phyloP scores from a whole-genome alignment of 2,888 invertebrate genomes.

The Nymphalis urticae region DNA sequence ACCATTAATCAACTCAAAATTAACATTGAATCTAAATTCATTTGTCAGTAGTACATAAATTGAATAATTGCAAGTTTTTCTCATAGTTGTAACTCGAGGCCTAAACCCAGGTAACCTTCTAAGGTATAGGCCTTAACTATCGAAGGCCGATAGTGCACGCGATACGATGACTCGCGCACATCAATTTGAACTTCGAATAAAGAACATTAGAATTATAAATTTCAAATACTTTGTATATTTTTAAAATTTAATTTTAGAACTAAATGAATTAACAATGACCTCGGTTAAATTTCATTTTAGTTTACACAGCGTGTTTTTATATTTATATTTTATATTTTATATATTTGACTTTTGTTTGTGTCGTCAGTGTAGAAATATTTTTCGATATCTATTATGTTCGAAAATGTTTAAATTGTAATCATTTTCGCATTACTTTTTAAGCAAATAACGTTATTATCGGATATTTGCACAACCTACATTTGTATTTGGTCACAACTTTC shows the following conservation, averaged over 20 bases:
- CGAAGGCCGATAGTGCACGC: conserved; percentile 38
- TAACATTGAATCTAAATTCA: too few species aligned
- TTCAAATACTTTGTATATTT: not conserved
- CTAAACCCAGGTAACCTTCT: conserved; percentile 25
- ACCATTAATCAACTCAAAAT: too few species aligned
- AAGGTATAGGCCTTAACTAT: conserved; percentile 32
- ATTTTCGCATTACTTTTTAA: not conserved
- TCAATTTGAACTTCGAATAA: conserved; percentile 24
- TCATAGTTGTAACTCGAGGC: conserved; percentile 15
- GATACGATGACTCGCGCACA: conserved; percentile 30
- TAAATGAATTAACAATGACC: too few species aligned
- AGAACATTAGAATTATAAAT: conserved; percentile 11
- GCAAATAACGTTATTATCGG: not conserved
- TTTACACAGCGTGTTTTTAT: too few species aligned
- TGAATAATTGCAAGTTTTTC: conserved; percentile 10
- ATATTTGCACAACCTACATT: not conserved
- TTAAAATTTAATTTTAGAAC: not conserved
- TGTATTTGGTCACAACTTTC: conserved; percentile 4
- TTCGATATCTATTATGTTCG: too few species aligned
- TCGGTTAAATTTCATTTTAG: too few species aligned
- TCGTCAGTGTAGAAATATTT: too few species aligned
- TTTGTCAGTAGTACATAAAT: too few species aligned
- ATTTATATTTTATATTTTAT: too few species aligned
- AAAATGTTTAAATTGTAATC: not conserved
- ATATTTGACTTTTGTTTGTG: too few species aligned